A percentile compares a stretch with the other conserved stretches of the same genome.
Evolutionary conservation across 2,113 vertebrate species (phyloP).

Genomic region (Choloepus hoffmanni): DNA sequence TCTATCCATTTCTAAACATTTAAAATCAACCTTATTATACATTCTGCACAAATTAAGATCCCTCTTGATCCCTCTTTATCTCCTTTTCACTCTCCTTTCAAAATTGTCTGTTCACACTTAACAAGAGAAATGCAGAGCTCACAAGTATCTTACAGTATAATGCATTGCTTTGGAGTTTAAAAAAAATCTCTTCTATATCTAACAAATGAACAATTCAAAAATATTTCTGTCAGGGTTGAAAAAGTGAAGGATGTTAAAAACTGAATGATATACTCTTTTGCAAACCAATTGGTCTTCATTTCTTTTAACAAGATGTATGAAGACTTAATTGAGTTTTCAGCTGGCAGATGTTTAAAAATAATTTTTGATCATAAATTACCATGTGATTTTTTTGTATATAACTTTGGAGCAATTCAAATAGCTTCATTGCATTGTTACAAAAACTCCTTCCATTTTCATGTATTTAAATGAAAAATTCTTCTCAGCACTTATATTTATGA

Average conservation of each 20-base stretch:
- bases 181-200: background rate
- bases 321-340: background rate
- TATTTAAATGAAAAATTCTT: background rate
- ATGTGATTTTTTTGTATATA: background rate
- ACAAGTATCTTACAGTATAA: too few species aligned
- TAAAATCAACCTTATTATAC: too few species aligned
- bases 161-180: accelerated
- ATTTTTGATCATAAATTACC: background rate
- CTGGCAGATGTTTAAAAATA: background rate
- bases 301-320: background rate
- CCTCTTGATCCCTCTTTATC: background rate
- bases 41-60: too few species aligned
- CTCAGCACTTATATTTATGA: background rate
- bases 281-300: background rate
- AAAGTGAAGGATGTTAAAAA: background rate
- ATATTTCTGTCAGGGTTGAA: background rate
- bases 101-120: background rate
- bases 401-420: background rate
- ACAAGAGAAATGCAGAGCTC: background rate
- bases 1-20: too few species aligned
- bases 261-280: background rate
- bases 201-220: background rate
- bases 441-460: background rate
- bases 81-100: background rate
- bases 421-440: background rate